Conservation (phyloP, 2,888 invertebrate species). For the Tridacna crocea region DNA sequence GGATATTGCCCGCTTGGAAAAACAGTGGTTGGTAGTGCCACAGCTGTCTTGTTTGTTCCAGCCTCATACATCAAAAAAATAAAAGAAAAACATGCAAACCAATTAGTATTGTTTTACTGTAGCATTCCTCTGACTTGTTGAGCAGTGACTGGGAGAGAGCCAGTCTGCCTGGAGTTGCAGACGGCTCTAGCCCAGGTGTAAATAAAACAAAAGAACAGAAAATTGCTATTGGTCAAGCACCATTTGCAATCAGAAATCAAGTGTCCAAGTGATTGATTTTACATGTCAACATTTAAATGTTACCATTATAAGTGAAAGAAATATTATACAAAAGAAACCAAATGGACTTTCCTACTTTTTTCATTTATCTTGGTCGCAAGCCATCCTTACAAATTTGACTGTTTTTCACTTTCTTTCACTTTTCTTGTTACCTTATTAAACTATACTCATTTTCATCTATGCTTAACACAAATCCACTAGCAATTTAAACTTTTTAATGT, state of each 20-base stretch:
- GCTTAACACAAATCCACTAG: too few species aligned
- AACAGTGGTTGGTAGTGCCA: conserved; percentile 83
- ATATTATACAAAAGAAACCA: too few species aligned
- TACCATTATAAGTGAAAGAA: too few species aligned
- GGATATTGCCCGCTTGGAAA: conserved; percentile 84
- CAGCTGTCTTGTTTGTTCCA: conserved; percentile 60
- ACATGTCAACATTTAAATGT: neutral
- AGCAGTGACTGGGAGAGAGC: conserved; percentile 16
- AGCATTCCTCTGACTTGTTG: conserved; percentile 10
- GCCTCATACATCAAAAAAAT: conserved; percentile 72
- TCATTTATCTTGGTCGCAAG: neutral
- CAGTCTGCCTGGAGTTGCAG: conserved; percentile 1
- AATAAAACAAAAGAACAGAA: conserved; percentile 25
- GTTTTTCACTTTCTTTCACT: neutral
- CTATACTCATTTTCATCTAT: too few species aligned
- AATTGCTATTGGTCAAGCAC: conserved; percentile 18
- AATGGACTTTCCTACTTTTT: neutral
- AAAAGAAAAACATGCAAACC: conserved; percentile 76
- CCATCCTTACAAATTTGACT: neutral
- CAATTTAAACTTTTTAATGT: too few species aligned
- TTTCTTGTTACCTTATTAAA: neutral
- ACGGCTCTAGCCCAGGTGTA: neutral
- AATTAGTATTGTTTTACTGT: conserved; percentile 68
- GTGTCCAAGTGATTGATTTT: conserved; percentile 3
- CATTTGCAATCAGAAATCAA: conserved; percentile 9